These are phyloP conservation scores for Troides oblongomaculatus DNA, from an alignment of 2,888 invertebrate genomes.

Conservation along the genomic window DNA sequence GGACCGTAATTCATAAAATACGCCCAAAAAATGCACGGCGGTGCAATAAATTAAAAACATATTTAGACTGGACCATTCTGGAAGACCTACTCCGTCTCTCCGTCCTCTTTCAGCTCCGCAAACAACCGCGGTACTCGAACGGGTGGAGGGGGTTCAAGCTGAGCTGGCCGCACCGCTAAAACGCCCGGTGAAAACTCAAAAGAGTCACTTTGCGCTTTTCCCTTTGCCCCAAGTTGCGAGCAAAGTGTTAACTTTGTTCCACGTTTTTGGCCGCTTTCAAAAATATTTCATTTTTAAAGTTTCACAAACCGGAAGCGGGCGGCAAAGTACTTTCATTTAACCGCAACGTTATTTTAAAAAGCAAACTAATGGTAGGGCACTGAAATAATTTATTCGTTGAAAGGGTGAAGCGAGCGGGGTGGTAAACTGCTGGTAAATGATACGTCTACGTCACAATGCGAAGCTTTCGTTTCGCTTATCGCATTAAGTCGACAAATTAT, in stretches of 20 bases:
- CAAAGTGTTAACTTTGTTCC: conserved; percentile 30
- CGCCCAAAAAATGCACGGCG: conserved; percentile 48
- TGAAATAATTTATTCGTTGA: too few species aligned
- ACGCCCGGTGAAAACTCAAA: conserved; percentile 41
- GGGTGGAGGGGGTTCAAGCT: conserved; percentile 36
- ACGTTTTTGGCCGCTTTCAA: conserved; percentile 13
- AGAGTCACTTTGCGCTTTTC: conserved; percentile 49
- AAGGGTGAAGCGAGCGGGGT: too few species aligned
- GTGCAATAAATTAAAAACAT: conserved; percentile 55
- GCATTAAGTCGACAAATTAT: too few species aligned
- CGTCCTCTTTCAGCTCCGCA: conserved; percentile 23
- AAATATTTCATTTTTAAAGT: conserved; percentile 28
- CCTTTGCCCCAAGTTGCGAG: conserved; percentile 33
- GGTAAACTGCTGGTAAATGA: too few species aligned
- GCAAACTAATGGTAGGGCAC: too few species aligned
- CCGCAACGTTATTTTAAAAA: too few species aligned
- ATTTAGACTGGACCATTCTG: conserved; percentile 39
- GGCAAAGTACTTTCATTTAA: conserved; percentile 7
- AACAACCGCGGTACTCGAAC: conserved; percentile 28
- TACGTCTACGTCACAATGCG: too few species aligned
- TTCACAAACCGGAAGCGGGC: neutral
- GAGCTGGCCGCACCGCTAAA: conserved; percentile 39
- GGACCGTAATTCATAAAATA: conserved; percentile 49
- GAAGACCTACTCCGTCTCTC: conserved; percentile 33
- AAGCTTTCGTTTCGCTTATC: too few species aligned